Conservation (phyloP, 2,888 invertebrate species). For the Athalia rosae region DNA sequence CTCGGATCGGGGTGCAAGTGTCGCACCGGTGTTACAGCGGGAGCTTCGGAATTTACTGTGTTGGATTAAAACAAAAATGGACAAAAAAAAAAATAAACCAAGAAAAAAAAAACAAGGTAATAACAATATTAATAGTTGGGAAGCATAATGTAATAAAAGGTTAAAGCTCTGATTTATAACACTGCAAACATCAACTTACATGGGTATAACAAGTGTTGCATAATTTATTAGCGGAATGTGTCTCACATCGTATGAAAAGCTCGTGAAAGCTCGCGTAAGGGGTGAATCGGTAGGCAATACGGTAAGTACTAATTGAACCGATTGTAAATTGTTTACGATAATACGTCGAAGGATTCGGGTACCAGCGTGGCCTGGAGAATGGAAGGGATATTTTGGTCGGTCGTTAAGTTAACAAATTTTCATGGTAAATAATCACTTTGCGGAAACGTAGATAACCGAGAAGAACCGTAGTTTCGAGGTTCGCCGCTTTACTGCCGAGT, state of each 20-base stretch:
- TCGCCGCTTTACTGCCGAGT: not conserved
- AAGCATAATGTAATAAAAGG: not conserved
- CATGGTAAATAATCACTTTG: conserved; percentile 13
- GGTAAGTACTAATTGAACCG: too few relatives aligned
- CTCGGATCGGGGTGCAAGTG: conserved; percentile 20
- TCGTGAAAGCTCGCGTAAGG: too few relatives aligned
- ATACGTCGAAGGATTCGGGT: too few relatives aligned
- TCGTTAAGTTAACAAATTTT: conserved; percentile 2
- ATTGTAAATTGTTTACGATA: too few relatives aligned
- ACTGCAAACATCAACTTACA: conserved; percentile 13
- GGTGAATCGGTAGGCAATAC: too few relatives aligned
- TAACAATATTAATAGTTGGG: not conserved
- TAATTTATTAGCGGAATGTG: not conserved
- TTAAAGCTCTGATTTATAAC: conserved; percentile 15
- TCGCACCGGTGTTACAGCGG: not conserved
- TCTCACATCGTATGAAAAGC: too few relatives aligned
- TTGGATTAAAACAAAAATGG: conserved; percentile 57
- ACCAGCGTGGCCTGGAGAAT: not conserved
- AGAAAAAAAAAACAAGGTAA: conserved; percentile 26
- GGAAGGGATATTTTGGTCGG: not conserved
- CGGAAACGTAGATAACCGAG: not conserved
- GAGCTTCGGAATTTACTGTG: conserved; percentile 66
- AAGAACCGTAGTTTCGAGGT: not conserved
- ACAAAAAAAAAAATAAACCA: conserved; percentile 23
- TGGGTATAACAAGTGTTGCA: not conserved